Evolutionary conservation across 2,113 vertebrate genomes (phyloP), one percentile per base, ranked within the genome.

Genomic region (Neogobius melanostomus): DNA sequence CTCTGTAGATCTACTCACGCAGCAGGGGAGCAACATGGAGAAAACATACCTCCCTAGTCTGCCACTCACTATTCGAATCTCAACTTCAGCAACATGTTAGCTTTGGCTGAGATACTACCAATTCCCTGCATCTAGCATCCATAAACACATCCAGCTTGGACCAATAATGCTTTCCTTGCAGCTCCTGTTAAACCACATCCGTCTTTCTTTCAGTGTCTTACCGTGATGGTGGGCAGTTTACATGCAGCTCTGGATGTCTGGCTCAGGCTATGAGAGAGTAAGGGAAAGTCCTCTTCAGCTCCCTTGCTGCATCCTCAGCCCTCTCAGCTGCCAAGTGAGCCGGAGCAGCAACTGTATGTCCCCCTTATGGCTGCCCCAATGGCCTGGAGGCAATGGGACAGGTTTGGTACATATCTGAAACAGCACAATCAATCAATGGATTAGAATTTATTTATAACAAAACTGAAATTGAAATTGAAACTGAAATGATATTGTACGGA

Each of bases 21-120:
- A 90, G 83, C 88, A 81, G 79, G 81, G 86, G 83, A 75, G 84
- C 85, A 86, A 86, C 83, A 77, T 77, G 80, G 82, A 84, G 87
- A 79, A 83, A 85, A 68, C 81, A 70, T 71, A 73, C 67, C 64
- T 74, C 65, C 60, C 72, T 79, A 10, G 15, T 68, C 64, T 73
- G 57, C 76, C 75, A 80, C 75, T 82, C 68, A 82, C 85, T 84
- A 84, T 45, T 45, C 87, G 82, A 84, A 73, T 80, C 85, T 81
- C 69, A 89, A 88, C 87, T 88, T 88, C 68, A 85, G 82, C 86
- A 78, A 80, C 81, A 83, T 88, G 81, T 85, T 68, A 82, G 84
- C 85, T 77, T 61, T 1, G 69, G 56, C 77, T 67, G 16, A 77
- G 65, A 66, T 82, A 59, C 81, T 72, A 62, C 52, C 46, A 72